Percentiles rank a stretch among this genome's conserved stretches.
These are phyloP conservation scores for Panzeria rudis DNA, from an alignment of 2,888 invertebrate species.

Conservation along the genomic window DNA sequence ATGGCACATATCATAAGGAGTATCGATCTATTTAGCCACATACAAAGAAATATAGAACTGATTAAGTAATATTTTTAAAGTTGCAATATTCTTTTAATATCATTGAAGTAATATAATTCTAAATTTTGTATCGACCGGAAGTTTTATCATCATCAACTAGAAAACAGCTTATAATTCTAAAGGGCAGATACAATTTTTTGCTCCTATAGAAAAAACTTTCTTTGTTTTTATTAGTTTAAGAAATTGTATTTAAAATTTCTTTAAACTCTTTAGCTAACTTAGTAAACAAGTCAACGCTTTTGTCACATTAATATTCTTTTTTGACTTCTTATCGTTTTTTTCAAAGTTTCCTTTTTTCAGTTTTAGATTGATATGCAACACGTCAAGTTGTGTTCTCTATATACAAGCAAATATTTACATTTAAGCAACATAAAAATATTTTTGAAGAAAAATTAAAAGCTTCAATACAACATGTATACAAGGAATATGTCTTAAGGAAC, in stretches of 20 bases:
- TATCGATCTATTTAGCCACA: not conserved
- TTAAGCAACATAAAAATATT: not conserved
- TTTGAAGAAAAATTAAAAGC: not conserved
- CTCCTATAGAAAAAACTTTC: no score
- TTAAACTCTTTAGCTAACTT: no score
- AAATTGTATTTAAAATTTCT: no score
- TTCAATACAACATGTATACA: not conserved
- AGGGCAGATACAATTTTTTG: no score
- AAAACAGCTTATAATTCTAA: no score
- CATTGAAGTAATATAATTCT: no score
- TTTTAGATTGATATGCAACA: constrained; percentile 66
- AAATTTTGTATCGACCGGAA: no score
- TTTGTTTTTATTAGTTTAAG: no score
- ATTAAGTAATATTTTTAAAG: no score
- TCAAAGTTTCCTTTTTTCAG: not conserved
- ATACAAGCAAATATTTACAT: constrained; percentile 13
- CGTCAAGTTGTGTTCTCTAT: constrained; percentile 33
- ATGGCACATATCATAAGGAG: not conserved
- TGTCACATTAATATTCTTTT: not conserved
- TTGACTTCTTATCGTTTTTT: not conserved
- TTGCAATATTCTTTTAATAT: no score
- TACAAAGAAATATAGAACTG: no score
- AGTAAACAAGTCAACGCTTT: not conserved
- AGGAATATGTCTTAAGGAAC: not conserved
- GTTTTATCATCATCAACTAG: no score